phyloP scores from a whole-genome alignment of 2,797 vertebrate genomes.

The Danio albolineatus region DNA sequence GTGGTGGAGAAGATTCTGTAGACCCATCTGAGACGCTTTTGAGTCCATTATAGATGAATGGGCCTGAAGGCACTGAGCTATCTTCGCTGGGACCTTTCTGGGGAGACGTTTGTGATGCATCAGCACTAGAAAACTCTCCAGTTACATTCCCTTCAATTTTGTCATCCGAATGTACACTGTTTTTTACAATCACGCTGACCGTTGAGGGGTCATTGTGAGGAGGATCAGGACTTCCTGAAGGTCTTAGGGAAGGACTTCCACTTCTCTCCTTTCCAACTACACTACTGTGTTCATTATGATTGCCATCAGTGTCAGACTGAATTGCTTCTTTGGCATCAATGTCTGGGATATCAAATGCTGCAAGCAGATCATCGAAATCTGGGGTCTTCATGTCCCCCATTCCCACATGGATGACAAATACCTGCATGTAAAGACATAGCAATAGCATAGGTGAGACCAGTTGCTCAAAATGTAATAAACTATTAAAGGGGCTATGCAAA shows the following conservation, averaged over 20 bases:
- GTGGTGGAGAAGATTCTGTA: constrained; percentile 11
- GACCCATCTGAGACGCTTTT: constrained; percentile 64
- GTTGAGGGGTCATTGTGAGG: constrained; percentile 77
- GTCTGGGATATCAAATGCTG: constrained; percentile 97
- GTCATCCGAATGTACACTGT: constrained; percentile 82
- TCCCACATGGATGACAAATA: constrained; percentile 69
- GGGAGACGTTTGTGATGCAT: constrained; percentile 49
- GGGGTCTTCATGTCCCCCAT: constrained; percentile 99
- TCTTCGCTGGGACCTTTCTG: constrained; percentile 61
- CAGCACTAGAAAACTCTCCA: constrained; percentile 60
- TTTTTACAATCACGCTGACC: constrained; percentile 97
- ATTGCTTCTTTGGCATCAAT: constrained; percentile 97
- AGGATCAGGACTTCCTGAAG: constrained; percentile 58
- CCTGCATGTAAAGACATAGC: constrained; percentile 65
- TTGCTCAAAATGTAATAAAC: constrained; percentile 15
- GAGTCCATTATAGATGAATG: constrained; percentile 85
- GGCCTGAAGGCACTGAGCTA: constrained; percentile 51
- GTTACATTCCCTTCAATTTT: constrained; percentile 49
- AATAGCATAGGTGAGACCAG: background rate
- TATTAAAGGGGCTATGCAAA: too few species aligned
- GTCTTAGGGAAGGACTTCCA: constrained; percentile 66
- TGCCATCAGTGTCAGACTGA: constrained; percentile 81
- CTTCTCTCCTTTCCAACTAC: constrained; percentile 57
- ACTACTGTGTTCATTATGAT: constrained; percentile 68
- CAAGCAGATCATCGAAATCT: constrained; percentile 96